Evolutionary conservation across 2,113 vertebrate genomes (phyloP).

Genomic region (Ptyas mucosa): DNA sequence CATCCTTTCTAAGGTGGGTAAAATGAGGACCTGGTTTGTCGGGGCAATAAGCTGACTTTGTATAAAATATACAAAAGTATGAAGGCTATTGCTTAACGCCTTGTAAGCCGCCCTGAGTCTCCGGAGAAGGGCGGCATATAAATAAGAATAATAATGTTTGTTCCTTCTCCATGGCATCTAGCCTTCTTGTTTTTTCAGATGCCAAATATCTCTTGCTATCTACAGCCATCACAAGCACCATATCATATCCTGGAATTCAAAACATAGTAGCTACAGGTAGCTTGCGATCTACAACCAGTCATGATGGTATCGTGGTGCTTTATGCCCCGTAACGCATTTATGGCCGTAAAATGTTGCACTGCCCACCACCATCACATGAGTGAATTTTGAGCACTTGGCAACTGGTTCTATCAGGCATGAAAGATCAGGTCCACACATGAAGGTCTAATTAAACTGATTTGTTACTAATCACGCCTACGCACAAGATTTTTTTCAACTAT

Average conservation of each 20-base stretch:
- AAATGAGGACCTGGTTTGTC: too few relatives aligned
- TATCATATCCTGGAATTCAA: neutral
- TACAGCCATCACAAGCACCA: neutral
- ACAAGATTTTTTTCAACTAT: neutral
- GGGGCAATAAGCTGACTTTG: too few relatives aligned
- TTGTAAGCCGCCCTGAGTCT: too few relatives aligned
- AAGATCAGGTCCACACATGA: neutral
- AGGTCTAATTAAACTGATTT: neutral
- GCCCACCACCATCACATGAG: neutral
- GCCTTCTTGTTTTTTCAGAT: neutral
- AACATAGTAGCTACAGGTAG: neutral
- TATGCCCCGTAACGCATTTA: neutral
- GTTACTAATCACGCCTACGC: neutral
- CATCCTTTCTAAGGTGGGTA: too few relatives aligned
- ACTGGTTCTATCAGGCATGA: neutral
- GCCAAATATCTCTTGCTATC: neutral
- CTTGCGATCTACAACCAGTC: neutral
- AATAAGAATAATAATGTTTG: too few relatives aligned
- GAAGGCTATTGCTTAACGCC: too few relatives aligned
- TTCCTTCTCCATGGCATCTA: neutral
- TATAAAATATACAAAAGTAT: too few relatives aligned
- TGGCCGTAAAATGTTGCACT: neutral
- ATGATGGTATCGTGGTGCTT: neutral
- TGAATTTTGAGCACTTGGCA: neutral
- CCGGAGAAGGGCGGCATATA: too few relatives aligned